Base-by-base conservation (phyloP, 1,140 invertebrate species). In the Scaptomyza pallida region DNA sequence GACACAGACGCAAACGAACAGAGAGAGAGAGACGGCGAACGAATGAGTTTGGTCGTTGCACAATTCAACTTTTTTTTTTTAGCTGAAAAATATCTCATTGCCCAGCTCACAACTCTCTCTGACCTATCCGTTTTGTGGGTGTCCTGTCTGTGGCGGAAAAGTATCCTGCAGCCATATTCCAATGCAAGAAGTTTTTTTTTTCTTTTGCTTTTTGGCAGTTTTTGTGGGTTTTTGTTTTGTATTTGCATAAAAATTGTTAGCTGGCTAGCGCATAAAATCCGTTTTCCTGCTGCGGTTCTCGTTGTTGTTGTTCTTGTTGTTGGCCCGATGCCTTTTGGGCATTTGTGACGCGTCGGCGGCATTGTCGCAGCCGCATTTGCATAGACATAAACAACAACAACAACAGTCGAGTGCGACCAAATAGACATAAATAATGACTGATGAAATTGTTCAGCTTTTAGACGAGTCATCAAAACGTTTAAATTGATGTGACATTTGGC, bases 11-110 rank as follows among this genome's bases (percentile, higher is more conserved):
- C 55, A 72, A 64, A 61, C 77, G 62, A 65, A 75, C 75, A 65
- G 67, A 61, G 33, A 37, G 44, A 21, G 43, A 43, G 23, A 5
- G 26, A 26, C 9, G 40, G 56, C 56, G 21, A 17, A 40, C 37
- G 43, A 16, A 33, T 12, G 40, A 51, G 48, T 43, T 62, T 44
- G 64, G 78, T 82, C 83, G 83, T 88, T 86, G 82, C 82, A 86
- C 82, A 89, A 86, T 86, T 88, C 82, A 86, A 89, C 82, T 85
- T 85, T 26, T 85, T 81, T 83, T 85, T 85, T 26, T 85, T 81
- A 74, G 82, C 78, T 88, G 67, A 67, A 86, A 88, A 86, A 81
- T n/a, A n/a, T 37, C 81, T 88, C 81, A 88, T 81, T 86, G 82
- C 77, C 81, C 79, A 80, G 74, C 64, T 65, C 55, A 9, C 26